Conservation (phyloP, 2,113 vertebrate genomes). For the Turdus rufiventris region DNA sequence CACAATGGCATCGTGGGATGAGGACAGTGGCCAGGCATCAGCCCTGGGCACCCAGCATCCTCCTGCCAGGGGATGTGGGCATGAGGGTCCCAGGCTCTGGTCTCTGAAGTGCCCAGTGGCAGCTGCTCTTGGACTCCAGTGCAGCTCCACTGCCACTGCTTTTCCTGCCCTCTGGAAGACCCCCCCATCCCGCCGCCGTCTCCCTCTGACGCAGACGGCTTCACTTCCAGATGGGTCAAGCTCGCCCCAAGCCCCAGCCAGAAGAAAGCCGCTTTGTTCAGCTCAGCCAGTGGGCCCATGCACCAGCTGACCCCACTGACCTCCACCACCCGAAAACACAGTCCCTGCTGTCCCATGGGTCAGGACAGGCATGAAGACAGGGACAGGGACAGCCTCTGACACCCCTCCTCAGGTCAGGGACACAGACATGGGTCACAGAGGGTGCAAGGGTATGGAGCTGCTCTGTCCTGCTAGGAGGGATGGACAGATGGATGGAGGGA, state of each 20-base stretch:
- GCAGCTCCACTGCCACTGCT: rapidly evolving
- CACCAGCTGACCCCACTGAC: not conserved
- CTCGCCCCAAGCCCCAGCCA: not conserved
- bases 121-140: rapidly evolving
- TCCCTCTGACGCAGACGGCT: constrained; percentile 19
- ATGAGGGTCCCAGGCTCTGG: rapidly evolving
- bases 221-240: not conserved
- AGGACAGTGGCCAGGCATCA: rapidly evolving
- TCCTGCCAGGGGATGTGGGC: not conserved
- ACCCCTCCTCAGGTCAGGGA: not conserved
- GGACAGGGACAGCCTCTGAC: rapidly evolving
- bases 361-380: not conserved
- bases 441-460: not conserved
- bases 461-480: not conserved
- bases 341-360: not conserved
- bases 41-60: rapidly evolving
- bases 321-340: not conserved
- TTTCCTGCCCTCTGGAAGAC: constrained; percentile 12
- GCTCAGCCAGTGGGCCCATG: not conserved
- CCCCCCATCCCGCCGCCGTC: not conserved
- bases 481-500: not conserved
- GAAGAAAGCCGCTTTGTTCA: constrained; percentile 62
- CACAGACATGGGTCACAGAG: rapidly evolving
- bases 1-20: rapidly evolving
- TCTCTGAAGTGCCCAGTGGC: rapidly evolving